A percentile compares a stretch with the other conserved stretches of the same genome.
phyloP scores from a whole-genome alignment of 2,113 vertebrate species.

The Edolisoma coerulescens region DNA sequence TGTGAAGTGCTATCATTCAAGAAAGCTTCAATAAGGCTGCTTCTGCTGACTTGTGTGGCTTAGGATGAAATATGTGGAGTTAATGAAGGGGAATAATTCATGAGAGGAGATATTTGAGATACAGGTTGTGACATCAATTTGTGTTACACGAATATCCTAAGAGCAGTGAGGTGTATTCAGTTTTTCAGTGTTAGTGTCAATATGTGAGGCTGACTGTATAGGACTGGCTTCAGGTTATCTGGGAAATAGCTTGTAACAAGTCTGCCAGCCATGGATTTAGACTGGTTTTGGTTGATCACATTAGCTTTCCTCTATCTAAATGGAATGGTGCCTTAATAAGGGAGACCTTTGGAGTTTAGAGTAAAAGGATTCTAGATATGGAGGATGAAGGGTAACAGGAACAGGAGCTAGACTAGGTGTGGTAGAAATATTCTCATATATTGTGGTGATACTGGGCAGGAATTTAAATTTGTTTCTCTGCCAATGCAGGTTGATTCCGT shows the following conservation, averaged over 20 bases:
- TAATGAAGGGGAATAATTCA: constrained; percentile 46
- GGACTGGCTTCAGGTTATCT: background rate
- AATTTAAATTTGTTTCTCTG: background rate
- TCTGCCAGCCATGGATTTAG: background rate
- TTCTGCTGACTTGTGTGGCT: background rate
- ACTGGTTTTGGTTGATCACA: background rate
- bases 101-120: background rate
- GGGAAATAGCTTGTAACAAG: background rate
- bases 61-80: background rate
- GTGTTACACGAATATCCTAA: background rate
- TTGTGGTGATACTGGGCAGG: background rate
- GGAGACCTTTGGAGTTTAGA: background rate
- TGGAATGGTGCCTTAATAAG: background rate
- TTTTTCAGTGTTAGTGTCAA: background rate
- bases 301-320: background rate
- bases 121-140: constrained; percentile 46
- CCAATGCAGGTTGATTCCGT: background rate
- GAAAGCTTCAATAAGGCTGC: background rate
- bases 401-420: background rate
- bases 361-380: background rate
- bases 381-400: background rate
- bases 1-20: background rate
- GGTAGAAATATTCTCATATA: background rate
- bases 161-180: background rate
- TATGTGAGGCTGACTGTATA: background rate